phyloP scores from a whole-genome alignment of 2,797 vertebrate species.

The Cuculus canorus region DNA sequence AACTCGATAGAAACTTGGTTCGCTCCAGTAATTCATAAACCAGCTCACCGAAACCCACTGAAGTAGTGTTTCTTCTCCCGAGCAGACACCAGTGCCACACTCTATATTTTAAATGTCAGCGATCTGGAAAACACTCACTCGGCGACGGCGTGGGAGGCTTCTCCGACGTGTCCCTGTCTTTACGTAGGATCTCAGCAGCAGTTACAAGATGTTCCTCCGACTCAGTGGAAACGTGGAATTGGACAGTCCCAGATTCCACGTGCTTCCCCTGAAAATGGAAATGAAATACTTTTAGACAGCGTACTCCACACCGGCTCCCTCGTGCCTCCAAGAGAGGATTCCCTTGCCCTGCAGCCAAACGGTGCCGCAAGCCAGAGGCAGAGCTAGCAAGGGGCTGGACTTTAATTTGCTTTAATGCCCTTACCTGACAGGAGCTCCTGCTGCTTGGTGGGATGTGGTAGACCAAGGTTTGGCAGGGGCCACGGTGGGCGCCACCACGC shows the following conservation, averaged over 20 bases:
- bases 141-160: constrained; percentile 69
- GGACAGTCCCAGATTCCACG: constrained; percentile 80
- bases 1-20: neutral
- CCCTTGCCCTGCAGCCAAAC: accelerated
- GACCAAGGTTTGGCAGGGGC: constrained; percentile 84
- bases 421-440: constrained; percentile 77
- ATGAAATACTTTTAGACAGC: neutral
- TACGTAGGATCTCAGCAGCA: neutral
- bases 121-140: constrained; percentile 71
- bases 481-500: constrained; percentile 79
- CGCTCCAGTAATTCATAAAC: neutral
- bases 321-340: accelerated
- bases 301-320: neutral
- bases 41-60: neutral
- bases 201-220: constrained; percentile 65
- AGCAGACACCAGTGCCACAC: constrained; percentile 3
- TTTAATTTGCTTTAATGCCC: neutral
- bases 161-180: constrained; percentile 65
- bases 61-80: neutral
- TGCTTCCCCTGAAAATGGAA: constrained; percentile 71
- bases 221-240: constrained; percentile 81
- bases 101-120: neutral
- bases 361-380: accelerated
- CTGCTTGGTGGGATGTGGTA: constrained; percentile 75
- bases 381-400: neutral